phyloP scores from a whole-genome alignment of 2,888 invertebrate species.

The Eurytoma californica region DNA sequence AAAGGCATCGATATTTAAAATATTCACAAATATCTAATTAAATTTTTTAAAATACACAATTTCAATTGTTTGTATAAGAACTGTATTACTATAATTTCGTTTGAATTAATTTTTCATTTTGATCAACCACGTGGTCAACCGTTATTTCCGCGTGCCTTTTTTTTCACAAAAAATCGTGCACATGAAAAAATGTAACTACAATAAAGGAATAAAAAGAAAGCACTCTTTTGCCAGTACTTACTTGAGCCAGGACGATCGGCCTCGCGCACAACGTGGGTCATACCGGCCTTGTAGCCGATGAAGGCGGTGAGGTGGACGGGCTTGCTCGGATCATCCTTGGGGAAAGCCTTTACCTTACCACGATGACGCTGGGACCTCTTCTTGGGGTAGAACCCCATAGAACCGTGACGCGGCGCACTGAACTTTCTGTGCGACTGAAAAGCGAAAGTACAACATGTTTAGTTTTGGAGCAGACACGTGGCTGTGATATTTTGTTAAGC shows the following conservation, averaged over 20 bases:
- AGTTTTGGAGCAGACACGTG: slow-evolving; percentile 43
- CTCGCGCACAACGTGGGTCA: slow-evolving; percentile 99
- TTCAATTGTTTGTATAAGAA: too few species aligned
- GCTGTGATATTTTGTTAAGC: not conserved
- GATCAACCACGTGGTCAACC: not conserved
- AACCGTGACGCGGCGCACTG: slow-evolving; percentile 99
- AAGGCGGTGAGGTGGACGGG: slow-evolving; percentile 99
- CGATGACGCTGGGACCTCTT: slow-evolving; percentile 97
- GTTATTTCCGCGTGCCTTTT: not conserved
- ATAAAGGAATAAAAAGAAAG: not conserved
- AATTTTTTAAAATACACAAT: not conserved
- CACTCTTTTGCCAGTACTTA: slow-evolving; percentile 77
- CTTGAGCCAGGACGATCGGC: slow-evolving; percentile 99
- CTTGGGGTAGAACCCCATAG: slow-evolving; percentile 99
- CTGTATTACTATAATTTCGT: not conserved
- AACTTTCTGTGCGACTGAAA: slow-evolving; percentile 98
- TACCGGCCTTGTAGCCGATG: slow-evolving; percentile 99
- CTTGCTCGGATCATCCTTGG: slow-evolving; percentile 96
- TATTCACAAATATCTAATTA: slow-evolving; percentile 1
- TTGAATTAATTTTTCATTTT: not conserved
- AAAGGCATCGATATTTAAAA: slow-evolving; percentile 61
- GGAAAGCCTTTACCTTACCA: slow-evolving; percentile 99
- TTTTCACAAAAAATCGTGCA: too few species aligned
- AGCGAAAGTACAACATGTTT: slow-evolving; percentile 10
- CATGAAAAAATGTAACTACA: not conserved